Conservation (phyloP, 1,140 invertebrate species). For the Spodoptera frugiperda region DNA sequence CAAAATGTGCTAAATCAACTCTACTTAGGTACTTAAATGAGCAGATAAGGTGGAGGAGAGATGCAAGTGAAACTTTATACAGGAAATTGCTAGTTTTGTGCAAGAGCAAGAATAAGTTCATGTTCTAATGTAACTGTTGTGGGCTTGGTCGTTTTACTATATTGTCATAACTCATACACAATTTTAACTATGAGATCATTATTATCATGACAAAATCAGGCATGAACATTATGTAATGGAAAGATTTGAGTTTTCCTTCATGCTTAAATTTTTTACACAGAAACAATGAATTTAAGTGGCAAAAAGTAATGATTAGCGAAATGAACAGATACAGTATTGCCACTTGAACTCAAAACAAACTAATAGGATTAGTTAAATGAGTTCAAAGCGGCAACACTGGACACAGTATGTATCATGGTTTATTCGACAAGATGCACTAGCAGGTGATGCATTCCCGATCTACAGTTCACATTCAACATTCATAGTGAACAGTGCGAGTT, state of each 20-base stretch:
- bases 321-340: conserved; percentile 19
- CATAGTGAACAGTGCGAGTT: conserved; percentile 51
- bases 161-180: no score
- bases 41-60: not conserved
- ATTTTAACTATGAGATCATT: no score
- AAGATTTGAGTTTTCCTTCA: not conserved
- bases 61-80: not conserved
- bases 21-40: not conserved
- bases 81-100: not conserved
- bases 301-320: conserved; percentile 23
- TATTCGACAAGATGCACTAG: conserved; percentile 62
- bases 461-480: conserved; percentile 82
- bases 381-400: not conserved
- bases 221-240: not conserved
- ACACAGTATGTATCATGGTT: not conserved
- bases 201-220: not conserved
- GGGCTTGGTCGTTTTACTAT: no score
- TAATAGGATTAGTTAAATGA: no score
- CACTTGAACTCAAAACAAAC: not conserved
- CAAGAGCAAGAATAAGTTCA: not conserved
- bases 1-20: not conserved
- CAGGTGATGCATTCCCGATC: conserved; percentile 71
- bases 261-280: conserved; percentile 2
- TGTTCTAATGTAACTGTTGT: no score
- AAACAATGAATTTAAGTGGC: not conserved